Conservation (phyloP, 2,797 vertebrate species). For the Hapalemur alaotrensis region DNA sequence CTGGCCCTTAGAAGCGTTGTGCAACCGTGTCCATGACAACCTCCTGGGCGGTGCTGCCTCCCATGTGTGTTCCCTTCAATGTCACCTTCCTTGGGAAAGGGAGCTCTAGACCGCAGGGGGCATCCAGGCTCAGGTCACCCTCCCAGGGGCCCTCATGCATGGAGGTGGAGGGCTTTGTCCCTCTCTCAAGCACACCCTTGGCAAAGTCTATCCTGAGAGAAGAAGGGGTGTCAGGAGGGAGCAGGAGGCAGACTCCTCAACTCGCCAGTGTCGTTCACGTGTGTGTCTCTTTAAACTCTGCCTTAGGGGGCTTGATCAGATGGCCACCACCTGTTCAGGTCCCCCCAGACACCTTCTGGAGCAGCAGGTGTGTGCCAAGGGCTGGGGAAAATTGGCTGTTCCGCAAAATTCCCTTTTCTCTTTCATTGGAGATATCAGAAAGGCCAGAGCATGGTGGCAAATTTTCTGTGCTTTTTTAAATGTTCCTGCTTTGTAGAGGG, state of each 20-base stretch:
- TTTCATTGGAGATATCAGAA: conserved; percentile 49
- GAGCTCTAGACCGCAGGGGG: background rate
- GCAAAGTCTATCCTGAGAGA: background rate
- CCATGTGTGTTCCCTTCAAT: background rate
- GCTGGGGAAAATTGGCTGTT: conserved; percentile 39
- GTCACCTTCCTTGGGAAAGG: background rate
- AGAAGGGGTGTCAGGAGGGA: background rate
- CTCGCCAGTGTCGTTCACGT: background rate
- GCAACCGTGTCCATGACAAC: background rate
- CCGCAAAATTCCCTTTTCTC: conserved; percentile 10
- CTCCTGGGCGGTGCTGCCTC: background rate
- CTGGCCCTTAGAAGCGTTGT: background rate
- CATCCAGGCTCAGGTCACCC: background rate
- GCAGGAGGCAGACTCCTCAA: background rate
- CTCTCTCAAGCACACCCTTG: background rate
- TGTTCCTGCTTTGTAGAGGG: background rate
- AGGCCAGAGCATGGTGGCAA: conserved; percentile 29
- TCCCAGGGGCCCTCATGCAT: background rate
- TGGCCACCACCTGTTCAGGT: background rate
- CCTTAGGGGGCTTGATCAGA: conserved; percentile 13
- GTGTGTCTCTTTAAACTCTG: conserved; percentile 3
- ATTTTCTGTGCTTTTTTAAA: conserved; percentile 56
- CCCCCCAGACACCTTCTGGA: conserved; percentile 11
- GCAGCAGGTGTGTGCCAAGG: conserved; percentile 49
- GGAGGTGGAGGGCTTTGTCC: background rate